Evolutionary conservation across 2,113 vertebrate species (phyloP), one percentile per base, ranked within the genome.

Genomic region (Petaurus breviceps): DNA sequence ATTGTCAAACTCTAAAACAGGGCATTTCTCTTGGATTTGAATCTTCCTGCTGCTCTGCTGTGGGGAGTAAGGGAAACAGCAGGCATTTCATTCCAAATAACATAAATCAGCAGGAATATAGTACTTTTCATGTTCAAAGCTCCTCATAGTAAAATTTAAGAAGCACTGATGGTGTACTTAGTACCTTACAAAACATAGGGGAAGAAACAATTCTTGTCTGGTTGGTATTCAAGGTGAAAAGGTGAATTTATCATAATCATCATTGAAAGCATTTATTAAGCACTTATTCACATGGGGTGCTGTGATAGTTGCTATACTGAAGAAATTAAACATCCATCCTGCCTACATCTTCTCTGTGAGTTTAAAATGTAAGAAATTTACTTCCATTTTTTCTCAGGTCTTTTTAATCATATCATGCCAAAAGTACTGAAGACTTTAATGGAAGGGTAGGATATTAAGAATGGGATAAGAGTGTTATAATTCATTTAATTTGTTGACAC

Each of bases 241-340:
- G 91, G 9, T 55, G 53, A 92, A 93, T 94, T 55, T 89, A 91
- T 94, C 47, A 90, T 84, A 57, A 93, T 90, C 11, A 84, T 89
- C 90, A 92, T 51, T n/a, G 46, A 54, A 94, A 55, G 47, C 53
- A 51, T 89, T 91, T n/a, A 46, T 16, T 89, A 24, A 91, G 2
- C 54, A 37, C 55, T 77, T 92, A 24, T 95, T 92, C 91, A 14
- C 37, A 54, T 31, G 8, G 9, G 4, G 2, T 54, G 0, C 12
- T 52, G 3, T 90, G 52, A 37, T 92, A 53, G n/a, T 91, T 94
- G 57, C 90, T 57, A 22, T 91, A 51, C 47, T 26, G 90, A 92
- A 37, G 47, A 91, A 91, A 92, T 57, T 47, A 22, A 68, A 89
- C 0, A 84, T 54, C 6, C 68, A 43, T n/a, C 2, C 49, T 93